These are phyloP conservation scores for Sepioteuthis lessoniana DNA, from an alignment of 2,888 invertebrate species.

Conservation along the genomic window DNA sequence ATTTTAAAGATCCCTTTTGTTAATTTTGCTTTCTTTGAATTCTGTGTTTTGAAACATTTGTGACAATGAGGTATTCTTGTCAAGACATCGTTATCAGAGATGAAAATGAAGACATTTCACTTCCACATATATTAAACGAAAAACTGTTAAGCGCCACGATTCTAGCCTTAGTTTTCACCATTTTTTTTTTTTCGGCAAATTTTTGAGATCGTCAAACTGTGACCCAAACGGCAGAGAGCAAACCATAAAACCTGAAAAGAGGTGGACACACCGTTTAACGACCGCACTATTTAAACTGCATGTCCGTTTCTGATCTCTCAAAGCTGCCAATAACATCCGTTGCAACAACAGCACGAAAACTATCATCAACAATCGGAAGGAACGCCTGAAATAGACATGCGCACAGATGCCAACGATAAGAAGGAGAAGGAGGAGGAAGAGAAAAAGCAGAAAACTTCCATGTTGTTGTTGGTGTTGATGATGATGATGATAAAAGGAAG, in stretches of 20 bases:
- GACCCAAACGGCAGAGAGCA: not conserved
- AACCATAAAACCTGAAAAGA: not conserved
- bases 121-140: too few species aligned
- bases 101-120: too few species aligned
- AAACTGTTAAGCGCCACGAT: not conserved
- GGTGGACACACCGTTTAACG: not conserved
- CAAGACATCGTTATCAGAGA: too few species aligned
- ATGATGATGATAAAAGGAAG: not conserved
- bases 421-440: not conserved
- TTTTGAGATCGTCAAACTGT: not conserved
- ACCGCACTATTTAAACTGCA: not conserved
- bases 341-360: not conserved
- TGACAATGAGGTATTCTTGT: too few species aligned
- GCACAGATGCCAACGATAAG: not conserved
- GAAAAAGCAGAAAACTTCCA: not conserved
- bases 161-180: not conserved
- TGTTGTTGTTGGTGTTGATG: not conserved
- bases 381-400: not conserved
- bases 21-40: too few species aligned
- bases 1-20: too few species aligned
- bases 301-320: not conserved
- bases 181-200: not conserved
- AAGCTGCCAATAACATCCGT: not conserved
- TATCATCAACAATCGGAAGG: not conserved
- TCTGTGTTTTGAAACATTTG: too few species aligned